These are phyloP conservation scores for Leucophenga varia DNA, from an alignment of 1,140 invertebrate genomes.

Conservation along the genomic window DNA sequence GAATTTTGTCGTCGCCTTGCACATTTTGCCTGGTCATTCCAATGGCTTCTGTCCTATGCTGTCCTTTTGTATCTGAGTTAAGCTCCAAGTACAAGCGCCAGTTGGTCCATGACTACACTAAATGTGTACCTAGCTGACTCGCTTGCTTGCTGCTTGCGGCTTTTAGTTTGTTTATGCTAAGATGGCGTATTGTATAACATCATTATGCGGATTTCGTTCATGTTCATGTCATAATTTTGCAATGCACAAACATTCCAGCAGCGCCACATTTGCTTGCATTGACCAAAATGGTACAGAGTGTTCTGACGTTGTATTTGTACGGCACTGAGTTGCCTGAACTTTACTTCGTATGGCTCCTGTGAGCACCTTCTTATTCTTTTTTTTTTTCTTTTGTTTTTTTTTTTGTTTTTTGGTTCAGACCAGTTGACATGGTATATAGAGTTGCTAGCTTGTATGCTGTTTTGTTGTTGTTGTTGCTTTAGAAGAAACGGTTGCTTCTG, in stretches of 20 bases:
- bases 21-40: too few species aligned
- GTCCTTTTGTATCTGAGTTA: too few species aligned
- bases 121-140: not conserved
- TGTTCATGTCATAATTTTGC: slow-evolving; percentile 56
- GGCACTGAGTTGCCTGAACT: slow-evolving; percentile 16
- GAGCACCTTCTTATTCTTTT: slow-evolving; percentile 1
- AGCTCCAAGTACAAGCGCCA: slow-evolving; percentile 22
- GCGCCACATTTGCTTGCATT: not conserved
- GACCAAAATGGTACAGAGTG: too few species aligned
- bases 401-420: not conserved
- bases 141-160: slow-evolving; percentile 34
- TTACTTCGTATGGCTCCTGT: not conserved
- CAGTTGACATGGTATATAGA: too few species aligned
- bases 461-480: slow-evolving; percentile 19
- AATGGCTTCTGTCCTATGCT: too few species aligned
- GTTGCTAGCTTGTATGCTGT: not conserved
- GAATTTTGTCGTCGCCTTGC: too few species aligned
- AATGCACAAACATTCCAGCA: slow-evolving; percentile 8
- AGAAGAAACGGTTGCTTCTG: too few species aligned
- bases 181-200: slow-evolving; percentile 56
- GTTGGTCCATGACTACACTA: not conserved
- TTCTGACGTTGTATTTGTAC: slow-evolving; percentile 28
- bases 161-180: slow-evolving; percentile 45
- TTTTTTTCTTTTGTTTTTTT: not conserved
- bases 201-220: slow-evolving; percentile 55